Conservation (phyloP, 2,888 invertebrate species). For the Parthenolecanium corni region DNA sequence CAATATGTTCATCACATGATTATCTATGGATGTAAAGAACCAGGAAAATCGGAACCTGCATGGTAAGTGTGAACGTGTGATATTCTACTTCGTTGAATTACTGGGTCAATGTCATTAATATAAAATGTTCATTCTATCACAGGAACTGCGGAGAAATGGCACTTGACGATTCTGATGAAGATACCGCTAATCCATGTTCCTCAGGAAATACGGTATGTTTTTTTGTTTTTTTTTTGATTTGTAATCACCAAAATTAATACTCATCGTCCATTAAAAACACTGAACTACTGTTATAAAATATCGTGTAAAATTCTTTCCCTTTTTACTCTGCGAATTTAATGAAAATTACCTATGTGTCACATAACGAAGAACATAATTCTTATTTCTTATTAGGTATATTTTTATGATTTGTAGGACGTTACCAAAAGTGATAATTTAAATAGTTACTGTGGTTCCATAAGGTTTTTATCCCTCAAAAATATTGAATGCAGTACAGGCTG, state of each 20-base stretch:
- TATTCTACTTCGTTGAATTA: not conserved
- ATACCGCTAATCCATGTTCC: slow-evolving; percentile 46
- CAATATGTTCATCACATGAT: slow-evolving; percentile 87
- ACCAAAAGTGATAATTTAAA: no score
- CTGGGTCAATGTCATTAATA: not conserved
- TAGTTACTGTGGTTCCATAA: no score
- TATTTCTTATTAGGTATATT: no score
- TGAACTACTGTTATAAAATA: no score
- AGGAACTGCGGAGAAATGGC: slow-evolving; percentile 94
- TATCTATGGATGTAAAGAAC: slow-evolving; percentile 75
- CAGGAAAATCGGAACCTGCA: slow-evolving; percentile 43
- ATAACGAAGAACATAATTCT: no score
- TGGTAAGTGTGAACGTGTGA: not conserved
- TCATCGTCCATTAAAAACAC: no score
- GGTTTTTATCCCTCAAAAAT: no score
- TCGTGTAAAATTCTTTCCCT: no score
- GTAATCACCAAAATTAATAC: not conserved
- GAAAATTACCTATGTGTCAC: no score
- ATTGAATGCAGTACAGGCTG: no score
- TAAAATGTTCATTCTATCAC: slow-evolving; percentile 32
- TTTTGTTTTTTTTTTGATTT: not conserved
- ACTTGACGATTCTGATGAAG: slow-evolving; percentile 34
- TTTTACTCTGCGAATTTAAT: no score
- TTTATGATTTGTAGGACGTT: no score
- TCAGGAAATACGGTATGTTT: slow-evolving; percentile 12